phyloP scores from a whole-genome alignment of 2,797 vertebrate genomes.

The Falco rusticolus region DNA sequence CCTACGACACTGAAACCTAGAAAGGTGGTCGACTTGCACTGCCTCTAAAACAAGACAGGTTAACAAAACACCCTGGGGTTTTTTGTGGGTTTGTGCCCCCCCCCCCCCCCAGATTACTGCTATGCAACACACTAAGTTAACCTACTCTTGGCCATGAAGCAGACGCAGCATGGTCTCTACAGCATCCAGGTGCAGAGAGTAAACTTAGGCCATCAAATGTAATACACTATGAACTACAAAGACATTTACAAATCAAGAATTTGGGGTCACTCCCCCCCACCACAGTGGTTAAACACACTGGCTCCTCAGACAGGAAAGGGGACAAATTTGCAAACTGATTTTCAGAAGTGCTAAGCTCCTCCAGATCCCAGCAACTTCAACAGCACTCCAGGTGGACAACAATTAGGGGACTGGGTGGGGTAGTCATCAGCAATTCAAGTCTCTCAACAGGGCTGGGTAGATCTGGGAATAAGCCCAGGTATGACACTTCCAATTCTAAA shows the following conservation, averaged over 20 bases:
- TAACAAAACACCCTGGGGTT: background rate
- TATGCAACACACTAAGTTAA: background rate
- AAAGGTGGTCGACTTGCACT: background rate
- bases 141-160: background rate
- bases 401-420: background rate
- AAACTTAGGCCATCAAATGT: background rate
- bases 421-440: background rate
- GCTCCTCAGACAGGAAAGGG: background rate
- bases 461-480: background rate
- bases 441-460: background rate
- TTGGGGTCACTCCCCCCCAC: background rate
- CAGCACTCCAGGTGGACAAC: background rate
- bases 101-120: background rate
- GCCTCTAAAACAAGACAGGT: background rate
- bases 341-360: background rate
- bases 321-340: background rate
- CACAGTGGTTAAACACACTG: background rate
- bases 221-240: background rate
- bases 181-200: background rate
- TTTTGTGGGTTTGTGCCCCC: background rate
- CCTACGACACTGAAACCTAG: background rate
- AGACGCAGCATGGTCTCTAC: background rate
- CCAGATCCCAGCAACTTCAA: background rate
- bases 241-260: background rate
- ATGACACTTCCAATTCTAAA: background rate